Conservation (phyloP, 2,113 vertebrate genomes). For the Bubo bubo region DNA sequence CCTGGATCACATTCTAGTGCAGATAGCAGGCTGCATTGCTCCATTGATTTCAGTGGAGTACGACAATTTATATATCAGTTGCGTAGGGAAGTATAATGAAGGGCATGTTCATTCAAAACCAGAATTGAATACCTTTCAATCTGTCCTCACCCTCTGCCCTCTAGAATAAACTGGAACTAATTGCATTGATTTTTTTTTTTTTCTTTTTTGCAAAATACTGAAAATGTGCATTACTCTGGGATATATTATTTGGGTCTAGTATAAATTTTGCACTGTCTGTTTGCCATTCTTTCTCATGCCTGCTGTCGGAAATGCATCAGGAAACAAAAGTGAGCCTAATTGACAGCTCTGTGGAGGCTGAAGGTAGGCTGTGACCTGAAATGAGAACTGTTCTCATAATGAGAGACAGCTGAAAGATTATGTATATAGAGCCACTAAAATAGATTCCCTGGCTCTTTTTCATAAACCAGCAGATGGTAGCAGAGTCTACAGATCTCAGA, state of each 20-base stretch:
- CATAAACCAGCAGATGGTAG: slow-evolving; percentile 77
- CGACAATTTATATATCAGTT: background rate
- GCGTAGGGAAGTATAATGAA: background rate
- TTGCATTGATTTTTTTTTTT: background rate
- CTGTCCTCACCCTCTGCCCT: background rate
- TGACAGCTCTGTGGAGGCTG: slow-evolving; percentile 14
- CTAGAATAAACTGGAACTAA: background rate
- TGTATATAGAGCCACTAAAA: slow-evolving; percentile 31
- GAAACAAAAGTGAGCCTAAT: background rate
- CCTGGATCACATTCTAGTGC: background rate
- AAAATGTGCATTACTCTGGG: background rate
- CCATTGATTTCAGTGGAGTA: background rate
- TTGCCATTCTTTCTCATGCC: background rate
- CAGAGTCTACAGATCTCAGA: slow-evolving; percentile 55
- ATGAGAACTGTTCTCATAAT: background rate
- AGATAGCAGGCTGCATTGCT: background rate
- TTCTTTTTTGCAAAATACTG: background rate
- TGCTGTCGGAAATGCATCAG: slow-evolving; percentile 2
- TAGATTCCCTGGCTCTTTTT: slow-evolving; percentile 39
- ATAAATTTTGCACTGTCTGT: background rate
- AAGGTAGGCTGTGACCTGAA: slow-evolving; percentile 49
- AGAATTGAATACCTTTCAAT: background rate
- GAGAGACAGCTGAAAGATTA: slow-evolving; percentile 44
- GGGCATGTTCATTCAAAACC: background rate
- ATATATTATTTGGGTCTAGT: background rate